phyloP scores from a whole-genome alignment of 2,797 vertebrate species.

The Euphonia xanthogaster region DNA sequence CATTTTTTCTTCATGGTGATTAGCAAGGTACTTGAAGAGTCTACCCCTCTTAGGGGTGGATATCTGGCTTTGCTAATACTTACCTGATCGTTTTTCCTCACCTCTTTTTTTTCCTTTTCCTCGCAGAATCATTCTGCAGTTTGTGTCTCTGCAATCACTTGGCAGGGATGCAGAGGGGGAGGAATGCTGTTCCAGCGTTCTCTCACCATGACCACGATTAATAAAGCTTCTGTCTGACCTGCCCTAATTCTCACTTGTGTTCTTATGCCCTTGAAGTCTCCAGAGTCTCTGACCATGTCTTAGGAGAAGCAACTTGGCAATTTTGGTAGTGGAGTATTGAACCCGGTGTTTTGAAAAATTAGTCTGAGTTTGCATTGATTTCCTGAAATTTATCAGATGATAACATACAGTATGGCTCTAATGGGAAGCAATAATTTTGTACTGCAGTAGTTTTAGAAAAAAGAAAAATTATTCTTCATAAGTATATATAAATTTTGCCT shows the following conservation, averaged over 20 bases:
- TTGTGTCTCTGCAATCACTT: not conserved
- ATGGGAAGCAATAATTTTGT: not conserved
- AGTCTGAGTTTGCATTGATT: not conserved
- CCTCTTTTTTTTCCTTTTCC: not conserved
- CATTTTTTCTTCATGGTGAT: not conserved
- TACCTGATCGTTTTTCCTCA: not conserved
- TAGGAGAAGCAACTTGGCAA: not conserved
- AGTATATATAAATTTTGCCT: fast-evolving
- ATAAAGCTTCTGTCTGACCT: not conserved
- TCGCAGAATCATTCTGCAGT: fast-evolving
- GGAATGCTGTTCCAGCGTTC: not conserved
- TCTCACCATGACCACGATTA: not conserved
- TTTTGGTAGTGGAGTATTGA: not conserved
- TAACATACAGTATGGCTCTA: not conserved
- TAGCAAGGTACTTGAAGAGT: not conserved
- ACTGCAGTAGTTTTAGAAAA: not conserved
- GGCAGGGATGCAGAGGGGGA: not conserved
- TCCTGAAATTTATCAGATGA: not conserved
- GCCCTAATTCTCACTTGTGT: not conserved
- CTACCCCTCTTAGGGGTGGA: not conserved
- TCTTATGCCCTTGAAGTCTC: not conserved
- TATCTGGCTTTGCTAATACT: not conserved
- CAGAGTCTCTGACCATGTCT: not conserved
- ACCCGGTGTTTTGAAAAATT: not conserved
- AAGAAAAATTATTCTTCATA: not conserved